Percentiles rank a stretch among this genome's conserved stretches.
phyloP scores from a whole-genome alignment of 2,888 invertebrate genomes.

The Epistrophe eligans region DNA sequence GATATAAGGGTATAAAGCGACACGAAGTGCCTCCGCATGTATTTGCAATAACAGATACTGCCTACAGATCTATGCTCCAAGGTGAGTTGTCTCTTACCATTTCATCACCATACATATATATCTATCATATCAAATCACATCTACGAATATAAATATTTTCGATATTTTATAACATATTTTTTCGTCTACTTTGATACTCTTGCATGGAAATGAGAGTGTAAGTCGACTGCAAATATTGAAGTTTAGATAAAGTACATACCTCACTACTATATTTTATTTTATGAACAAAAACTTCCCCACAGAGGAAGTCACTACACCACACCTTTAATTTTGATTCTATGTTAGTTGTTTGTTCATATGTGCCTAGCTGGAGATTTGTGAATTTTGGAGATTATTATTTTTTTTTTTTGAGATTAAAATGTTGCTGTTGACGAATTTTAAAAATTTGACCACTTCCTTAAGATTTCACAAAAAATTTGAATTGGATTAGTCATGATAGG shows the following conservation, averaged over 20 bases:
- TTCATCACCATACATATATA: neutral
- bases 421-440: neutral
- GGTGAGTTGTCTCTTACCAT: slow-evolving; percentile 85
- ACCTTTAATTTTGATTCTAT: too few relatives aligned
- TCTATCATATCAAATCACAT: slow-evolving; percentile 20
- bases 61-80: slow-evolving; percentile 99
- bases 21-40: slow-evolving; percentile 99
- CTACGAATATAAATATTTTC: slow-evolving; percentile 13
- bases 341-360: too few relatives aligned
- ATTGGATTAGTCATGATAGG: too few relatives aligned
- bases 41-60: slow-evolving; percentile 99
- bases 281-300: too few relatives aligned
- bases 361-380: neutral
- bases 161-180: slow-evolving; percentile 35
- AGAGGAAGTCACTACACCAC: too few relatives aligned
- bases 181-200: slow-evolving; percentile 17
- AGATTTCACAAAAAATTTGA: neutral
- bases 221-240: slow-evolving; percentile 66
- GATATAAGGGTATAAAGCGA: slow-evolving; percentile 99
- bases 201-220: neutral
- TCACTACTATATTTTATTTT: too few relatives aligned
- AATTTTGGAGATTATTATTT: neutral
- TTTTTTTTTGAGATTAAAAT: neutral
- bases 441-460: neutral
- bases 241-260: slow-evolving; percentile 52